phyloP scores from a whole-genome alignment of 2,888 invertebrate species.

The Stramonita haemastoma region DNA sequence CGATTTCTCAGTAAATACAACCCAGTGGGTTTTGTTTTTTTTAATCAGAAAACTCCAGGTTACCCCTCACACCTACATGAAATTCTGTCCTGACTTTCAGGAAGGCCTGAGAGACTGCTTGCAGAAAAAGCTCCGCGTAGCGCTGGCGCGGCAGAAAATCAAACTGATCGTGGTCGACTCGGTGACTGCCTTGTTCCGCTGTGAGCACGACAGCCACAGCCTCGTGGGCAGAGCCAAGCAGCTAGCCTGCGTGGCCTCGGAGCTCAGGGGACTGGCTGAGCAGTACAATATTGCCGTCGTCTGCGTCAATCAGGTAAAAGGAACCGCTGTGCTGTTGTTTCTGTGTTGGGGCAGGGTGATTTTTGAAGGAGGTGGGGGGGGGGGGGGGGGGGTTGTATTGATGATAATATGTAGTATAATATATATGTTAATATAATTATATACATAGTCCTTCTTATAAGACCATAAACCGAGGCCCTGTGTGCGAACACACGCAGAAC shows the following conservation, averaged over 20 bases:
- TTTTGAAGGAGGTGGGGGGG: too few species aligned
- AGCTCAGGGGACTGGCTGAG: constrained; percentile 81
- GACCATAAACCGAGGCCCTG: too few species aligned
- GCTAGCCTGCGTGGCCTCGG: constrained; percentile 79
- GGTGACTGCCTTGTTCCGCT: constrained; percentile 84
- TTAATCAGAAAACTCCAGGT: neutral
- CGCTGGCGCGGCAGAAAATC: constrained; percentile 80
- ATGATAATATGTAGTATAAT: too few species aligned
- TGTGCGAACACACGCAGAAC: too few species aligned
- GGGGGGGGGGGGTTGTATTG: too few species aligned
- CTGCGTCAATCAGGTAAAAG: constrained; percentile 85
- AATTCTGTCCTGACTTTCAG: constrained; percentile 51
- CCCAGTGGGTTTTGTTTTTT: too few species aligned
- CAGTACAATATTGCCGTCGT: constrained; percentile 82
- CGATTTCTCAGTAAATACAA: too few species aligned
- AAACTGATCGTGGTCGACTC: constrained; percentile 86
- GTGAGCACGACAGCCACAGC: constrained; percentile 80
- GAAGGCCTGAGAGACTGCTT: constrained; percentile 76
- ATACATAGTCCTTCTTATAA: too few species aligned
- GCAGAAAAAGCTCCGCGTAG: constrained; percentile 79
- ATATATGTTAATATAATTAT: too few species aligned
- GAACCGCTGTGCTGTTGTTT: too few species aligned
- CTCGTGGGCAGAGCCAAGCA: constrained; percentile 74
- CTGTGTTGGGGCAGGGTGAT: too few species aligned
- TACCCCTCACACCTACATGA: neutral